Evolutionary conservation across 53 echinoderm and acorn worm species (phyloP).

Genomic region (Paracentrotus lividus): DNA sequence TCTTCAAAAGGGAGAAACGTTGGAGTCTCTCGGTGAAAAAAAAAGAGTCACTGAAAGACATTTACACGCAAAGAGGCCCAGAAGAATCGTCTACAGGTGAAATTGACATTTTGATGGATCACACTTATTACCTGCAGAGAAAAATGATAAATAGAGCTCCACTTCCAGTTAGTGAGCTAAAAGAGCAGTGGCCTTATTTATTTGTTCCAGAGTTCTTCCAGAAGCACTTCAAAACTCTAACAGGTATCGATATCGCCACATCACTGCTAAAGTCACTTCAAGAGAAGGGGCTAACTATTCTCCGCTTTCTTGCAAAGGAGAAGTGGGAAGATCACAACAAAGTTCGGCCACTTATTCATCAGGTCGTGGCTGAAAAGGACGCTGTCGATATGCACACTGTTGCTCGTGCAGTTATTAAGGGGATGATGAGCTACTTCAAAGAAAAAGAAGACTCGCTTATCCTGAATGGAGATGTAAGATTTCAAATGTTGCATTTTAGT

Average conservation of each 20-base stretch:
- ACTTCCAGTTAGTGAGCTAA: not conserved
- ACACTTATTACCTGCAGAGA: constrained; percentile 10
- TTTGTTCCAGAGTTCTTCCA: not conserved
- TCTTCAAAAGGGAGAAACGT: not conserved
- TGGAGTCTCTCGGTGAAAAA: not conserved
- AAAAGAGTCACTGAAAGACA: not conserved
- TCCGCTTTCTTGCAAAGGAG: not conserved
- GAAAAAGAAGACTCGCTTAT: constrained; percentile 3
- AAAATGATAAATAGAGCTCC: constrained; percentile 13
- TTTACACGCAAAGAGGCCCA: not conserved
- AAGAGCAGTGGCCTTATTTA: constrained; percentile 18
- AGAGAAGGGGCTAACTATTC: constrained; percentile 14
- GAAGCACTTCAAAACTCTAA: constrained; percentile 16
- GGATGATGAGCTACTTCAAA: constrained; percentile 17
- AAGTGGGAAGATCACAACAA: constrained; percentile 16
- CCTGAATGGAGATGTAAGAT: constrained; percentile 10
- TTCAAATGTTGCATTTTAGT: not conserved
- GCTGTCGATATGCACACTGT: constrained; percentile 3
- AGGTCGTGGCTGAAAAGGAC: constrained; percentile 21
- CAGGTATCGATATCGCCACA: constrained; percentile 6
- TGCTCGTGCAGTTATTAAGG: not conserved
- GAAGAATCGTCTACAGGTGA: constrained; percentile 1
- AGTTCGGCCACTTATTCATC: not conserved
- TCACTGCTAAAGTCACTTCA: constrained; percentile 6
- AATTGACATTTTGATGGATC: not conserved